Base-by-base conservation (phyloP, 2,113 vertebrate genomes). In the Lycocorax pyrrhopterus region DNA sequence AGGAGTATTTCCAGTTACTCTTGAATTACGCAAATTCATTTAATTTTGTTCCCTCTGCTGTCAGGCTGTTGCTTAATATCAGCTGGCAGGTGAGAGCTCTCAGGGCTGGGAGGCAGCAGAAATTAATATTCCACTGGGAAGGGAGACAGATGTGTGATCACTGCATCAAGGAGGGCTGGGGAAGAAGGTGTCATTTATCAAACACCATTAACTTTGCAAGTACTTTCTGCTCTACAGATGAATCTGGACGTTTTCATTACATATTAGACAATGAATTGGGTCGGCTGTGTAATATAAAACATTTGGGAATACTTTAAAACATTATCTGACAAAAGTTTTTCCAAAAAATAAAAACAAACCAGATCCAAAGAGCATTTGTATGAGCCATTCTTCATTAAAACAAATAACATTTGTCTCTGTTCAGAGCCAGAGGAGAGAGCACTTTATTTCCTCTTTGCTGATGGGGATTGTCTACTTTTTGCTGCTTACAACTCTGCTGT, bases 361-460 rank as follows among this genome's bases (percentile, higher is more conserved):
- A 35, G 49, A 56, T 55, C 32, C 92, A 89, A 83, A 91, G 78
- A 93, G 44, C 39, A 67, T 92, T 84, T 79, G 39, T 74, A 12
- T 68, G 56, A 89, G 47, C 77, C 43, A 13, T 87, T 89, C 73
- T 90, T 95, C 93, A 66, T 93, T 82, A 94, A 96, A 97, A 87
- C 69, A 90, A 93, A 82, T 94, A 94, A 67, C 63, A 49, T 81
- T 77, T 22, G 35, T 83, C 53, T 68, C 89, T 94, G 64, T 49
- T 91, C 74, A 90, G 82, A 96, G 80, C 63, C 68, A 94, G 77
- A 96, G 64, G 84, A 97, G 93, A 96, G 73, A 81, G 10, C 30
- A 83, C 69, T 68, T 84, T 94, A 79, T 93, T 94, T 93, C 37
- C 10, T 87, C 44, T 72, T 94, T 11, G 77, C 95, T 95, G 81